Base-by-base conservation (phyloP, 1,140 invertebrate species). In the Heterodera carotae region DNA sequence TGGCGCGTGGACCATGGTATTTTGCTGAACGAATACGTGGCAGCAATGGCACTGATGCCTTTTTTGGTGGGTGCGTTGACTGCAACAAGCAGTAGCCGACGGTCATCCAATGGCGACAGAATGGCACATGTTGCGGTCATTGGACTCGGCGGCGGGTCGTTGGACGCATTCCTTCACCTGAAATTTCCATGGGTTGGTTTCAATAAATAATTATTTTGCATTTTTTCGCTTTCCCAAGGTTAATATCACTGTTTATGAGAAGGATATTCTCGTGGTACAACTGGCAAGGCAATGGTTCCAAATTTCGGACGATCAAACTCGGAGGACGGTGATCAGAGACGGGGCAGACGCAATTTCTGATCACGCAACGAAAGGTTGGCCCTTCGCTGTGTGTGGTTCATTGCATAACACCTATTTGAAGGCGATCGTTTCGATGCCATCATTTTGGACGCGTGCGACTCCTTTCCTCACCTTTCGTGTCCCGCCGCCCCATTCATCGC, bases 281-380 rank as follows among this genome's bases (percentile, higher is more conserved):
- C 53, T 81, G 15, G 81, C 80, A 22, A 27, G 83, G 22, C 59
- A 78, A 72, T 81, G 80, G 80, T 81, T 81, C 43, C 67, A 70
- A n/a, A 60, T 80, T 29, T 64, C 76, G 39, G 77, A 80, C 15
- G 68, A 81, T 59, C 48, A 31, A 4, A 71, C 22, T 2, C 34
- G 80, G 31, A 48, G 34, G 8, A 84, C 82, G 25, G 39, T 82
- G 27, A 34, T 81, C 4, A 34, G 69, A 66, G 80, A 81, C 48
- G 80, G 80, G 33, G 31, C 81, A 33, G 25, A 22, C 3, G 80
- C 80, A n/a, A 60, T 81, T 64, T 33, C 59, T 29, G 69, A 69
- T 39, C 48, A 39, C 68, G 53, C 18, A 10, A 2, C 15, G 62
- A 43, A 2, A 8, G 48, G 48, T 56, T n/a, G n/a, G n/a, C n/a